Conservation (phyloP, 2,797 vertebrate genomes). For the Falco cherrug region DNA sequence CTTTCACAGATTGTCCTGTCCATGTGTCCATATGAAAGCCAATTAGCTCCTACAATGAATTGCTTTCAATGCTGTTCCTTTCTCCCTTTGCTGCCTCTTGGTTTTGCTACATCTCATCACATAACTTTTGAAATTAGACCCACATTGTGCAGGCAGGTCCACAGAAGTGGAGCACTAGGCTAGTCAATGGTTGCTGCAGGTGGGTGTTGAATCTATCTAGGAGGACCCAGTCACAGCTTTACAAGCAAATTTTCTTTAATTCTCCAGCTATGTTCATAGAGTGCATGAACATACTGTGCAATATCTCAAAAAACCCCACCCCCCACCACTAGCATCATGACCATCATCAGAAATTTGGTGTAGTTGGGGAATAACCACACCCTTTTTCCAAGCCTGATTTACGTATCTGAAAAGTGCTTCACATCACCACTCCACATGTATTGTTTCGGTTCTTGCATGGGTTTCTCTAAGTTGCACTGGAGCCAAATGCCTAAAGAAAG, state of each 20-base stretch:
- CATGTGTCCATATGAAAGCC: background rate
- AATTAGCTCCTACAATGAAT: background rate
- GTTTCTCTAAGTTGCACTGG: background rate
- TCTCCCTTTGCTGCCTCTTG: background rate
- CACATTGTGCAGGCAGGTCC: background rate
- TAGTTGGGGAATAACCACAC: background rate
- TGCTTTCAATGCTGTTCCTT: background rate
- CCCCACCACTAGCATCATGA: background rate
- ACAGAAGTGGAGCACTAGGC: background rate
- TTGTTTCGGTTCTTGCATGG: background rate
- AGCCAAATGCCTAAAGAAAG: background rate
- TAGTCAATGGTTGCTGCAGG: background rate
- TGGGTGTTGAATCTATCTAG: background rate
- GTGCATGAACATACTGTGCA: background rate
- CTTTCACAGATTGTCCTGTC: slow-evolving; percentile 4
- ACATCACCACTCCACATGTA: background rate
- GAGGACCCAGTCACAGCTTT: background rate
- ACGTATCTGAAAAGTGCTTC: background rate
- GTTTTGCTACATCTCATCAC: background rate
- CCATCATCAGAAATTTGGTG: background rate
- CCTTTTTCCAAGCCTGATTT: background rate
- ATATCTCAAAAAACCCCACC: background rate
- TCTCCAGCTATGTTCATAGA: background rate
- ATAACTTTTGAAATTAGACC: background rate
- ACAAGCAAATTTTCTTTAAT: background rate